phyloP scores from a whole-genome alignment of 2,113 vertebrate genomes.

The Calyptommatus sinebrachiatus region DNA sequence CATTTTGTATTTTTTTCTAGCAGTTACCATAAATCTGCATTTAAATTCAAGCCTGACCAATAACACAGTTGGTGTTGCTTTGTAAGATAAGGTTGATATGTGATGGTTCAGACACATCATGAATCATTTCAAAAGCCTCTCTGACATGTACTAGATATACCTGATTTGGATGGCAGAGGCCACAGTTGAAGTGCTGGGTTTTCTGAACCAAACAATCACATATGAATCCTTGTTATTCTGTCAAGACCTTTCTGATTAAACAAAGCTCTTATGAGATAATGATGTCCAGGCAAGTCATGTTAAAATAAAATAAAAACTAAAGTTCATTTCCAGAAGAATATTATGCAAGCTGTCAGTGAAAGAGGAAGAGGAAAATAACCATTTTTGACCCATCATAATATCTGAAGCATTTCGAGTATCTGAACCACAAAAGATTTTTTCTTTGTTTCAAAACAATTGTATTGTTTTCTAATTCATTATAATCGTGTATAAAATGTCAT shows the following conservation, averaged over 20 bases:
- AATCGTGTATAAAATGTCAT: too few species aligned
- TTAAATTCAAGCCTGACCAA: slow-evolving; percentile 6
- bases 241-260: background rate
- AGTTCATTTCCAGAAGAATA: background rate
- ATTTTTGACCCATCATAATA: background rate
- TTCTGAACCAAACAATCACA: background rate
- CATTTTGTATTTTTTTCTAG: background rate
- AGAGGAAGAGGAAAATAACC: background rate
- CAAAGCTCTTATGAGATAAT: slow-evolving; percentile 6
- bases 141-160: slow-evolving; percentile 36
- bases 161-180: slow-evolving; percentile 11
- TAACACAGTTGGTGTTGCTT: background rate
- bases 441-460: too few species aligned
- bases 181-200: slow-evolving; percentile 1
- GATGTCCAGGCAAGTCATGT: too few species aligned
- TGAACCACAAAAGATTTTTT: too few species aligned
- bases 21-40: background rate
- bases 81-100: slow-evolving; percentile 18
- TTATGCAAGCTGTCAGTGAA: background rate
- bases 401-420: too few species aligned
- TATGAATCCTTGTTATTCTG: background rate
- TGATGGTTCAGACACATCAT: slow-evolving; percentile 2
- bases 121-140: slow-evolving; percentile 41
- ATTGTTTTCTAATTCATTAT: too few species aligned
- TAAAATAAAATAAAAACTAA: background rate